These are phyloP conservation scores for Hydrolagus colliei DNA, from an alignment of 2,797 vertebrate genomes.

Conservation along the genomic window DNA sequence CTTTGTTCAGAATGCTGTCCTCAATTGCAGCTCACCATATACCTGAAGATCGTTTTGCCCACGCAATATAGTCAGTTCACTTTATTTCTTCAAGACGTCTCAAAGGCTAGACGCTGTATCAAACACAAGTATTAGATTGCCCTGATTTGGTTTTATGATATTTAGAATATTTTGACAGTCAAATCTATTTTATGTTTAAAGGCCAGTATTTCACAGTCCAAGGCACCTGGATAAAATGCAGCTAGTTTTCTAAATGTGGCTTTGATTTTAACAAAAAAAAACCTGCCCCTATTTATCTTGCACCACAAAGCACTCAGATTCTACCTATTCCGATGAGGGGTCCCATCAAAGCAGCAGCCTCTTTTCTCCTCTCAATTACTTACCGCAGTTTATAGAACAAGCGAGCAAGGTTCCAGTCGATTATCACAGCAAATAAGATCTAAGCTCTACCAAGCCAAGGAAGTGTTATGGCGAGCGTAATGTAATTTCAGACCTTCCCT, in stretches of 20 bases:
- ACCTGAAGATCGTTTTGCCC: no score
- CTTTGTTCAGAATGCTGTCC: neutral
- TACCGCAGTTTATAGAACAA: neutral
- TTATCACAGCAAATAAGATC: neutral
- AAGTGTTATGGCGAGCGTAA: neutral
- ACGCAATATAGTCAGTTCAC: no score
- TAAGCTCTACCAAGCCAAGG: neutral
- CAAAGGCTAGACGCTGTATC: no score
- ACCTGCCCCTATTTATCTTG: no score
- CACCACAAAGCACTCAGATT: neutral
- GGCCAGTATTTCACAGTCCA: neutral
- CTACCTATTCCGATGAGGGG: neutral
- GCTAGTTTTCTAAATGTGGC: neutral
- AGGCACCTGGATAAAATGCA: neutral
- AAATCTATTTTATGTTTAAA: neutral
- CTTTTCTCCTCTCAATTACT: neutral
- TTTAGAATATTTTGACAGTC: neutral
- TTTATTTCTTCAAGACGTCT: no score
- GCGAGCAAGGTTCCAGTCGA: neutral
- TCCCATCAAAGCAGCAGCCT: neutral
- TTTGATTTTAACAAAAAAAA: neutral
- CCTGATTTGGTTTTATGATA: neutral
- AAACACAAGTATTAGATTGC: neutral
- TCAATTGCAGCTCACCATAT: neutral
- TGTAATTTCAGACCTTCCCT: neutral